These are phyloP conservation scores for Elegia similella DNA, from an alignment of 2,888 invertebrate species.

Conservation along the genomic window DNA sequence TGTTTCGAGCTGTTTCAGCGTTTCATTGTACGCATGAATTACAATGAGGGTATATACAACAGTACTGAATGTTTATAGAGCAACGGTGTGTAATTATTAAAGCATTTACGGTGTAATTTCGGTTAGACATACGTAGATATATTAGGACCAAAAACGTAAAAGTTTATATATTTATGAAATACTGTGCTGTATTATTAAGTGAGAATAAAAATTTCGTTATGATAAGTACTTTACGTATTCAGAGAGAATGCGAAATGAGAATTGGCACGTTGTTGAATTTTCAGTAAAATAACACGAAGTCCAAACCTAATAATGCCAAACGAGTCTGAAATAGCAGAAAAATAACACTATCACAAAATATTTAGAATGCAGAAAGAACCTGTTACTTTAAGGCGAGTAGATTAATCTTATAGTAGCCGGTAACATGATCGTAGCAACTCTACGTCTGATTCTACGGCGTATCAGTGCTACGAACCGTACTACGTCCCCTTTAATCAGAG, in stretches of 20 bases:
- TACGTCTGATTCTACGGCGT: neutral
- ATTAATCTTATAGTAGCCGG: too few relatives aligned
- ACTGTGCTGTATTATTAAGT: too few relatives aligned
- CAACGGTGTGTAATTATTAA: neutral
- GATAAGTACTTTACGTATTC: too few relatives aligned
- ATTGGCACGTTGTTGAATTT: neutral
- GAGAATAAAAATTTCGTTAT: too few relatives aligned
- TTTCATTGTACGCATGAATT: slow-evolving; percentile 3
- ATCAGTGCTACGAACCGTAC: neutral
- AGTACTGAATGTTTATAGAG: neutral
- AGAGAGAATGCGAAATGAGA: neutral
- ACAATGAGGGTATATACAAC: slow-evolving; percentile 10
- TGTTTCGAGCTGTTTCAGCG: neutral
- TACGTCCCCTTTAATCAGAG: too few relatives aligned
- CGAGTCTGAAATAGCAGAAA: neutral
- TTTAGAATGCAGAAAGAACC: neutral
- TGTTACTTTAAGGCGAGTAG: neutral
- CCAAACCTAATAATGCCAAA: neutral
- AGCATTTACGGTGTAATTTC: neutral
- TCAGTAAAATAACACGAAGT: neutral
- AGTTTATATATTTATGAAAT: too few relatives aligned
- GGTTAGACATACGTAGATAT: too few relatives aligned
- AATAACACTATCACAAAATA: slow-evolving; percentile 2
- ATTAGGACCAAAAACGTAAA: too few relatives aligned
- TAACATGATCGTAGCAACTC: neutral